These are phyloP conservation scores for Philypnodon macrostomus DNA, from an alignment of 2,797 vertebrate species.

Conservation along the genomic window DNA sequence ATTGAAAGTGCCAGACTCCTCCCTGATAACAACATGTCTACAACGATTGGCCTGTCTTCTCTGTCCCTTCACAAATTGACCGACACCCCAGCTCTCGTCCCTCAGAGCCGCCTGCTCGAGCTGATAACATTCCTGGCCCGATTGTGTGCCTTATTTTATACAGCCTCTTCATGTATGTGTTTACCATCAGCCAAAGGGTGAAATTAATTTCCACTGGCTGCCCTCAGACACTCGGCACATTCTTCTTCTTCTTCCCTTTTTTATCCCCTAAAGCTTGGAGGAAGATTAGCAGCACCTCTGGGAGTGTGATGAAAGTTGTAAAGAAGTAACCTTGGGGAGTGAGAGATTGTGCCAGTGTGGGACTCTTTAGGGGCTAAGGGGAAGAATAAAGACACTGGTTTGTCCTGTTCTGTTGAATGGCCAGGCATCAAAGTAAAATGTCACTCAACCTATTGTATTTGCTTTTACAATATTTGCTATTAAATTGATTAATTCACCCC, in stretches of 20 bases:
- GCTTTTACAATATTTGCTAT: no score
- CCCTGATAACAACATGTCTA: background rate
- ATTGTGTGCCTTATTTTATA: background rate
- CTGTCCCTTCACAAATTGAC: slow-evolving; percentile 2
- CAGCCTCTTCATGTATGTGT: slow-evolving; percentile 14
- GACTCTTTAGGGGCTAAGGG: background rate
- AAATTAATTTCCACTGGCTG: slow-evolving; percentile 4
- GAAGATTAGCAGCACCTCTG: slow-evolving; percentile 11
- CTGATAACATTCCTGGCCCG: slow-evolving; percentile 4
- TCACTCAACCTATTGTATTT: no score
- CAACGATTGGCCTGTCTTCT: background rate
- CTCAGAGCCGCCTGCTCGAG: slow-evolving; percentile 1
- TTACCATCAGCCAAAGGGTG: slow-evolving; percentile 10
- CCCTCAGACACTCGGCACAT: slow-evolving; percentile 8
- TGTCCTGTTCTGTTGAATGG: background rate
- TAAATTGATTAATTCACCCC: no score
- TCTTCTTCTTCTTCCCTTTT: background rate
- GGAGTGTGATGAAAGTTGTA: slow-evolving; percentile 8
- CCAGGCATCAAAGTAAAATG: background rate
- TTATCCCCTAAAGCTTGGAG: background rate
- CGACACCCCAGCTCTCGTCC: background rate
- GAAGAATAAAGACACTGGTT: background rate
- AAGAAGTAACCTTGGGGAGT: slow-evolving; percentile 2
- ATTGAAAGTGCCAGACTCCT: no score
- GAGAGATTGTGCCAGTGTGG: background rate